Evolutionary conservation across 2,888 invertebrate genomes (phyloP).

Genomic region (Pterostichus niger): DNA sequence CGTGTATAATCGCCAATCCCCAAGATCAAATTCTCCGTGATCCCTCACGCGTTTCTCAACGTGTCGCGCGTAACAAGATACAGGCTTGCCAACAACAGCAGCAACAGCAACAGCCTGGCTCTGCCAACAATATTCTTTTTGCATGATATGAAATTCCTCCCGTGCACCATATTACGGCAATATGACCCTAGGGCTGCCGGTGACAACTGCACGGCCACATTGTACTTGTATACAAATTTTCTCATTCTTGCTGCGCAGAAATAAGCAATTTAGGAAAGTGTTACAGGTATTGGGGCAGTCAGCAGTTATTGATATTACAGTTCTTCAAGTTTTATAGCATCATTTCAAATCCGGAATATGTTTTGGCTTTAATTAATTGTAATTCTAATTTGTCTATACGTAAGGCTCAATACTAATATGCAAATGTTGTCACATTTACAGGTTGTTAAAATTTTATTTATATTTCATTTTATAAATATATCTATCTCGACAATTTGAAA

Average conservation of each 20-base stretch:
- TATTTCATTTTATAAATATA: too few species aligned
- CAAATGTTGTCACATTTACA: too few species aligned
- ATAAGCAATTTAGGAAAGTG: not conserved
- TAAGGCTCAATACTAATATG: too few species aligned
- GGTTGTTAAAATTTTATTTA: too few species aligned
- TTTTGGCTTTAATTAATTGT: too few species aligned
- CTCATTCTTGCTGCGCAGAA: not conserved
- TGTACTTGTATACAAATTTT: conserved; percentile 44
- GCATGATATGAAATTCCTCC: conserved; percentile 34
- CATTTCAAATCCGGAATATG: too few species aligned
- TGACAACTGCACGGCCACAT: conserved; percentile 23
- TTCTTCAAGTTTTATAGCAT: too few species aligned
- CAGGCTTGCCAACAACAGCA: not conserved
- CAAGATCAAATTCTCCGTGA: not conserved
- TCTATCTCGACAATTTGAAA: too few species aligned
- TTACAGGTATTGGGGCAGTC: conserved; percentile 16
- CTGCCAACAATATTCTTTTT: conserved; percentile 16
- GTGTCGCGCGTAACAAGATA: conserved; percentile 22
- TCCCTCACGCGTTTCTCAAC: not conserved
- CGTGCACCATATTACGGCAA: conserved; percentile 33
- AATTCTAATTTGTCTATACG: too few species aligned
- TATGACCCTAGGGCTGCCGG: conserved; percentile 16
- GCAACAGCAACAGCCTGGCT: conserved; percentile 25
- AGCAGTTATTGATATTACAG: too few species aligned
- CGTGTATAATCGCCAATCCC: too few species aligned